Evolutionary conservation across 2,888 invertebrate genomes (phyloP), one percentile per base, ranked within the genome.

Genomic region (Plebejus melissa): DNA sequence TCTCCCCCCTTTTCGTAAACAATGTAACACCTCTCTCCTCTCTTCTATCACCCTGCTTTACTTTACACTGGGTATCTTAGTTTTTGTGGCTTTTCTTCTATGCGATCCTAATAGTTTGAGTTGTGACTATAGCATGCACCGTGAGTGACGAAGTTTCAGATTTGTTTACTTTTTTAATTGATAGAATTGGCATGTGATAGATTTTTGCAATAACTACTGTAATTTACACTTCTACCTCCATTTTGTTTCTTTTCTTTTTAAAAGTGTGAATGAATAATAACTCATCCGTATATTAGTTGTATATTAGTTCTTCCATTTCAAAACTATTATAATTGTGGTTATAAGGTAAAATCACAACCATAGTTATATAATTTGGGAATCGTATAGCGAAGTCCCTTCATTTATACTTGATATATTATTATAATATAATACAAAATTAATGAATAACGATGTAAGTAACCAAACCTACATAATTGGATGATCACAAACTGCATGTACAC

Each of bases 51-150:
- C 75, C 58, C 58, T 75, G 75, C 71, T 75, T 71, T 41, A 41
- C 38, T 71, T 69, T 41, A 75, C 71, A 41, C 75, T 50, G 69
- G 69, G 69, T 75, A 54, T 54, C 54, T 57, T 75, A 71, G 75
- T 71, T 71, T 69, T 58, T 60, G 38, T 70, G 69, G 54, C 38
- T 71, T 71, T 13, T 72, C 72, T 72, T 72, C 72, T 72, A 50
- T 72, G 32, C 72, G 22, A 50, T n/a, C 22, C 32, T 28, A 32
- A 72, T 50, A 72, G 46, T 46, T 9, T n/a, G 41, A 46, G 28
- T 22, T 50, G 54, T 74, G 28, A 7, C 54, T 57, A 32, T 50
- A 72, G 72, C 72, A 54, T 72, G 72, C 28, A 54, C 54, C 7
- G 72, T 28, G 54, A 22, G 50, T 28, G 54, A 50, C 11, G 32